Evolutionary conservation across 2,888 invertebrate species (phyloP).

Genomic region (Helleia helle): DNA sequence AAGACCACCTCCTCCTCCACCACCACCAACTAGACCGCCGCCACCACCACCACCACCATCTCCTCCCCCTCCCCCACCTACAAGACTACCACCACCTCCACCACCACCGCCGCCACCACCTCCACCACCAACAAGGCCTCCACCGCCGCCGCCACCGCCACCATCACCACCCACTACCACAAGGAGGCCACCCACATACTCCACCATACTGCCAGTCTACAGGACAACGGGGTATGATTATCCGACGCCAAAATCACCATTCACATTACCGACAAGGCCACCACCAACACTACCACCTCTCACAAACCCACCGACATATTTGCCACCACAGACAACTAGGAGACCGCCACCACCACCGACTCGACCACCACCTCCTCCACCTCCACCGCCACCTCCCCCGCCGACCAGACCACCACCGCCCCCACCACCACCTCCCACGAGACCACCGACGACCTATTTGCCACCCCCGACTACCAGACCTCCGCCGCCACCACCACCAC

Average conservation of each 20-base stretch:
- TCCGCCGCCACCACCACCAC: slow-evolving; percentile 10
- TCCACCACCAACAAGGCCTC: slow-evolving; percentile 8
- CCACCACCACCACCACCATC: slow-evolving; percentile 12
- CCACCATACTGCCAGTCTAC: slow-evolving; percentile 3
- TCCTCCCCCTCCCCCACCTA: slow-evolving; percentile 11
- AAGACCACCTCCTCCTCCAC: slow-evolving; percentile 18
- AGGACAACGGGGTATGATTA: slow-evolving; percentile 5
- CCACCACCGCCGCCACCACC: slow-evolving; percentile 13
- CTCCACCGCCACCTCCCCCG: slow-evolving; percentile 8
- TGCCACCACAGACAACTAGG: slow-evolving; percentile 12
- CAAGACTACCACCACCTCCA: slow-evolving; percentile 1
- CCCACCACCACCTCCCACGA: slow-evolving; percentile 10
- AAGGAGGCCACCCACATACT: slow-evolving; percentile 16
- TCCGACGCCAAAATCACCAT: slow-evolving; percentile 1
- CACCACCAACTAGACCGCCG: slow-evolving; percentile 5
- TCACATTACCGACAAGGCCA: slow-evolving; percentile 10
- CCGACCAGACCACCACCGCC: background rate
- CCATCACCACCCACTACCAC: slow-evolving; percentile 13
- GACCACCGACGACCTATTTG: slow-evolving; percentile 15
- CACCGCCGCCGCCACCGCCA: slow-evolving; percentile 13
- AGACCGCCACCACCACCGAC: slow-evolving; percentile 8
- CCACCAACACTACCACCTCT: slow-evolving; percentile 3
- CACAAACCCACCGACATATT: too few species aligned
- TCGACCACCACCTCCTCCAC: slow-evolving; percentile 11
- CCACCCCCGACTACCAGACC: slow-evolving; percentile 12